A percentile compares a stretch with the other conserved stretches of the same genome.
Evolutionary conservation across 2,113 vertebrate genomes (phyloP).

Genomic region (Peromyscus maniculatus): DNA sequence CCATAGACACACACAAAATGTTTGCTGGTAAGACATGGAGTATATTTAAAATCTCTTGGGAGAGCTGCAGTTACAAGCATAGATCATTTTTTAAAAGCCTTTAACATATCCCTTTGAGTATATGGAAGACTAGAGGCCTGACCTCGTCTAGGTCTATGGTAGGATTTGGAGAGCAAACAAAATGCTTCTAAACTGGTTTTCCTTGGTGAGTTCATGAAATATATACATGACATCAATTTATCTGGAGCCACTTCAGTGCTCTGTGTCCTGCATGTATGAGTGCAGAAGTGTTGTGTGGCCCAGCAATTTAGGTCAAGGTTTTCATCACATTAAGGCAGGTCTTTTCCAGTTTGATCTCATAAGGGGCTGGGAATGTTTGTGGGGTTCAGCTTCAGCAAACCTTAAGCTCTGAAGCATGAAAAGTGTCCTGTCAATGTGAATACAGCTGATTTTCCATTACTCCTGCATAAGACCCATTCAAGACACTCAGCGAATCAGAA

Average conservation of each 20-base stretch:
- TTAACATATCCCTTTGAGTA: background rate
- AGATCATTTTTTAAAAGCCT: background rate
- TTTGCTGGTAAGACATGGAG: background rate
- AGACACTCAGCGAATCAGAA: background rate
- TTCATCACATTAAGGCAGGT: background rate
- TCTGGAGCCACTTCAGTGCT: background rate
- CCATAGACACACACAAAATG: too few relatives aligned
- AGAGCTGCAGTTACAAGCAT: too few relatives aligned
- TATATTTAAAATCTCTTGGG: background rate
- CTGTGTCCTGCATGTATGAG: background rate
- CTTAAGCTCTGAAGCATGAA: background rate
- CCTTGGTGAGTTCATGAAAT: background rate
- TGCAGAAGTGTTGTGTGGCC: background rate
- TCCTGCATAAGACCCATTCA: background rate
- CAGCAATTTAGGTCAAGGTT: background rate
- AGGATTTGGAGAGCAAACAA: conserved; percentile 30
- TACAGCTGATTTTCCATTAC: background rate
- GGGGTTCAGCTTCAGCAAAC: background rate
- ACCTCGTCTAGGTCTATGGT: background rate
- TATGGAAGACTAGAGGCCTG: background rate
- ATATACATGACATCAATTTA: conserved; percentile 59
- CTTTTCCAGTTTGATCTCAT: background rate
- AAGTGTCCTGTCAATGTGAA: background rate
- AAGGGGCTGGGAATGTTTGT: background rate
- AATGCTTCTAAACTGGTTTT: background rate